A percentile compares a stretch with the other conserved stretches of the same genome.
Evolutionary conservation across 2,797 vertebrate genomes (phyloP).

Genomic region (Ptychobarbus kaznakovi): DNA sequence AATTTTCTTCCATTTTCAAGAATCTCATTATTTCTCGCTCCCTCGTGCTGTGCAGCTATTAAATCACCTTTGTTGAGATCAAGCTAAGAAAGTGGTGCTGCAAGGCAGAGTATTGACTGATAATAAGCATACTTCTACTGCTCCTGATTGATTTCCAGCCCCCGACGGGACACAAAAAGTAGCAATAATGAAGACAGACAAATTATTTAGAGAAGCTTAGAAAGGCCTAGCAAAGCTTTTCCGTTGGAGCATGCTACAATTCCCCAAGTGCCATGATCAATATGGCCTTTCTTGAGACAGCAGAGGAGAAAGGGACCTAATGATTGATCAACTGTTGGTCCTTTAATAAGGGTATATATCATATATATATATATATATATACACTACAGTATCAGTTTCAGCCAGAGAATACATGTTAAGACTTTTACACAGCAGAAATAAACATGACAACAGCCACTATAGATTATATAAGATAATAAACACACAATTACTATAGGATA

Average conservation of each 20-base stretch:
- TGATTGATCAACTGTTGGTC: conserved; percentile 56
- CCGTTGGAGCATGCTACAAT: conserved; percentile 68
- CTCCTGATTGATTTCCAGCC: conserved; percentile 69
- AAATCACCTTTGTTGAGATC: conserved; percentile 14
- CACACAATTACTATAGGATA: too few relatives aligned
- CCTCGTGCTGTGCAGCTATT: conserved; percentile 6
- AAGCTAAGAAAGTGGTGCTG: conserved; percentile 21
- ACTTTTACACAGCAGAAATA: too few relatives aligned
- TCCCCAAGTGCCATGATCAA: conserved; percentile 66
- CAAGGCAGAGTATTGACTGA: conserved; percentile 64
- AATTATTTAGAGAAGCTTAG: conserved; percentile 75
- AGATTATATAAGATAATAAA: too few relatives aligned
- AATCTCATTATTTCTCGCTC: not conserved
- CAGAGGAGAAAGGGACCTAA: conserved; percentile 60
- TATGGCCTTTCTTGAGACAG: conserved; percentile 65
- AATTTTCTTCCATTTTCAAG: conserved; percentile 9
- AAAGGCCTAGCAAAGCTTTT: conserved; percentile 56
- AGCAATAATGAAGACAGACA: conserved; percentile 72
- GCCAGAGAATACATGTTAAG: too few relatives aligned
- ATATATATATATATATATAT: too few relatives aligned
- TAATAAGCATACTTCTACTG: conserved; percentile 69
- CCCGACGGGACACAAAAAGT: conserved; percentile 62
- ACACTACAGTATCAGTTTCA: too few relatives aligned
- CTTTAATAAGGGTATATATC: not conserved
- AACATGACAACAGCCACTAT: too few relatives aligned